Base-by-base conservation (phyloP, 2,888 invertebrate genomes). In the Shargacucullia verbasci region DNA sequence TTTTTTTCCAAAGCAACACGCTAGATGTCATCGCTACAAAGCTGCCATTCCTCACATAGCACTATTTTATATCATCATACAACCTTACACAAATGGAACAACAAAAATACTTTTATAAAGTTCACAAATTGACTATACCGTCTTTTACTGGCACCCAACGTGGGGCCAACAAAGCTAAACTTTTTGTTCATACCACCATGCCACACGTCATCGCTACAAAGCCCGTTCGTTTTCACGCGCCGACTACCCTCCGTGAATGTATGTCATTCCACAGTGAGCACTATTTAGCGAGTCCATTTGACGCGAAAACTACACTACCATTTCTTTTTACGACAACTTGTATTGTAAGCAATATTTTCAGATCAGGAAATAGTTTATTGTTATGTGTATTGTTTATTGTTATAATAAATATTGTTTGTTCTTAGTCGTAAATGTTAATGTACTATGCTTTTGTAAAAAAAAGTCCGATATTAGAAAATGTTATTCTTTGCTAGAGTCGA, bases 281-380 rank as follows among this genome's bases (percentile, higher is more conserved):
- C 45, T 55, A 61, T 68, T 67, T 68, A 62, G 54, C 8, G 43
- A 58, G 48, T 34, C 52, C 49, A 47, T 53, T 67, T 53, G 45
- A 64, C 45, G 45, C 13, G 44, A 56, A 48, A 66, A 60, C 54
- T 68, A 59, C 53, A 25, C 39, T 40, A 37, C 40, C 55, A 37
- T 35, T 58, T 57, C 52, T 62, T 69, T 70, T 70, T 63, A 70
- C 29, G 49, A 62, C 40, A 46, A 41, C n/a, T 31, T n/a, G 12
- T 46, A 34, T 52, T 58, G 40, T 48, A n/a, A 49, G 34, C 38
- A 25, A 20, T 55, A 50, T 55, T 47, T 48, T 29, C 39, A 29
- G 37, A 38, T 53, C 43, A 33, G 27, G 38, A 46, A 43, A 13
- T 37, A 63, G 33, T 41, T 45, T 41, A 52, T 40, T 5, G 31